Evolutionary conservation across 2,888 invertebrate species (phyloP), one percentile per base, ranked within the genome.

Genomic region (Antitype chi): DNA sequence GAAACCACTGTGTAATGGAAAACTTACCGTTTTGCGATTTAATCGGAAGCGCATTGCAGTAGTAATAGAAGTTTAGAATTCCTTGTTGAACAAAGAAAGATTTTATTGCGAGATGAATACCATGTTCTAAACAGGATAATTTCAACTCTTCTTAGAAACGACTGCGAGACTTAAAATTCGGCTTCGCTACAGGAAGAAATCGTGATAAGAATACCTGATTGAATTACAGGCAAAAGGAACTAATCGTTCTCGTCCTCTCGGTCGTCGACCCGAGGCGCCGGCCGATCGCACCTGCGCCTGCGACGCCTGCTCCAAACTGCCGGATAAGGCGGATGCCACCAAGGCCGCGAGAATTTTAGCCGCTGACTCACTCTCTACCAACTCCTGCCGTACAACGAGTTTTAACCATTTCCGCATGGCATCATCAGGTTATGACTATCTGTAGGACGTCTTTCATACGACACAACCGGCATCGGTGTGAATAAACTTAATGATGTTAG

Each of bases 281-380:
- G 88, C 83, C 87, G 86, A 87, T 86, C 91, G 91, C 95, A 95
- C 95, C 95, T 95, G 96, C 94, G 92, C 90, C 86, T 91, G 91
- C 90, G 91, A 90, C 90, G 82, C 78, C 78, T 70, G 84, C 73
- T 68, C 70, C 74, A 8, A 85, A 85, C 79, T 86, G 85, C 79
- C 88, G 88, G 85, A 89, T 90, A 88, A 91, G 91, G 89, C 94
- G 93, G 94, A 93, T 91, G 91, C 91, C 89, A 90, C 88, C 94
- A 94, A 94, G 94, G 94, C 89, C 94, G 88, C 88, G 78, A 91
- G 91, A 88, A 90, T 92, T 91, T 92, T 88, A 87, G 86, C 88
- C 85, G 89, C 88, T 89, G 90, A 89, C 87, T 91, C 90, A 91
- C 80, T 86, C 78, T 87, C 80, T 59, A 57, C 63, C 74, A 82